Evolutionary conservation across 2,888 invertebrate species (phyloP), one percentile per base, ranked within the genome.

Genomic region (Trachelus stipa): DNA sequence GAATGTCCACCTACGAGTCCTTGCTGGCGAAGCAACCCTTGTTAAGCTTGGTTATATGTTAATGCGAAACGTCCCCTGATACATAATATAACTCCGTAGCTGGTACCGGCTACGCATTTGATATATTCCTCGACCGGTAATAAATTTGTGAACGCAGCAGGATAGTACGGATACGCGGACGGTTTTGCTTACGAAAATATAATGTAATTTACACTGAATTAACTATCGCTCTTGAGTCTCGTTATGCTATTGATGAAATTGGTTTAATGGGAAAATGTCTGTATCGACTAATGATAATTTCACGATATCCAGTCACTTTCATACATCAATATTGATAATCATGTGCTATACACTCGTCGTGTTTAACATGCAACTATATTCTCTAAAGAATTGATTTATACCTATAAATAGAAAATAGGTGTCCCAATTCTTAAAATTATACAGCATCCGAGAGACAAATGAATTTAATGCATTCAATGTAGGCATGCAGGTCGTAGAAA

Each of bases 41-140:
- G 87, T 88, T 88, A 88, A 85, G 82, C 85, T 82, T 82, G 85
- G 86, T 84, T 87, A 86, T 87, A 87, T 88, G 87, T 87, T 88
- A 88, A 88, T 88, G 87, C 84, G 85, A 84, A 83, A 81, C 83
- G 83, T 79, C 77, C 84, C 80, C 81, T 83, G 80, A 83, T 84
- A 84, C 82, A 79, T 76, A 80, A 81, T 84, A 82, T 83, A 84
- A 82, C 82, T 71, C 71, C 15, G 12, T 34, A 12, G 71, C 30
- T 33, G 30, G 15, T 71, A 71, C 71, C 71, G 71, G 34, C 71
- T 34, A 71, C 71, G 71, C 71, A 71, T 71, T 71, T 34, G 71
- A 71, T 71, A 71, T 34, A 31, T 34, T 71, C 30, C 31, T 33
- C 71, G 31, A 31, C 31, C 15, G 12, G 15, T 34, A 33, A 71